Conservation (phyloP, 2,888 invertebrate species). For the Gibbula magus region DNA sequence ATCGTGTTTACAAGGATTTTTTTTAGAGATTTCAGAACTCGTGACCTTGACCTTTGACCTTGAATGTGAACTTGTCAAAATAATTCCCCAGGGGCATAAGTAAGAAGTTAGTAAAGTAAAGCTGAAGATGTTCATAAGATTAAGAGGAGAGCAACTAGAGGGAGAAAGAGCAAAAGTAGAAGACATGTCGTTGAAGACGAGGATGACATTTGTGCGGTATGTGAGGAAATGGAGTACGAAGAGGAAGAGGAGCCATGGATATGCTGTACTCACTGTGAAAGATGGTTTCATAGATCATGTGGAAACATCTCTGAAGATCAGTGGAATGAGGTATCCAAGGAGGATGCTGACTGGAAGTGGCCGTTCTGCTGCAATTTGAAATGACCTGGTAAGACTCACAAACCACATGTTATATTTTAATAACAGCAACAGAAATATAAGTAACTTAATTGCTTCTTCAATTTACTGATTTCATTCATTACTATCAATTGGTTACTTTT, state of each 20-base stretch:
- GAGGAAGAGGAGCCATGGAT: background rate
- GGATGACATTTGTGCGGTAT: background rate
- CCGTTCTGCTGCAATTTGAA: too few relatives aligned
- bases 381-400: too few relatives aligned
- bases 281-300: background rate
- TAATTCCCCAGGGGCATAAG: too few relatives aligned
- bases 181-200: background rate
- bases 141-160: background rate
- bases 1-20: too few relatives aligned
- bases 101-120: background rate
- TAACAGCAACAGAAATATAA: background rate
- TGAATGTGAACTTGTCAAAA: too few relatives aligned
- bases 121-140: background rate
- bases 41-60: too few relatives aligned
- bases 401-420: too few relatives aligned
- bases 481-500: too few relatives aligned
- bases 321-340: background rate
- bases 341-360: too few relatives aligned
- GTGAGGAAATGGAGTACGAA: background rate
- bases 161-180: background rate
- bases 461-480: too few relatives aligned
- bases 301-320: background rate
- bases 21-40: too few relatives aligned
- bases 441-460: background rate
- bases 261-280: background rate